Conservation (phyloP, 1,140 invertebrate species). For the Leptinotarsa texana region DNA sequence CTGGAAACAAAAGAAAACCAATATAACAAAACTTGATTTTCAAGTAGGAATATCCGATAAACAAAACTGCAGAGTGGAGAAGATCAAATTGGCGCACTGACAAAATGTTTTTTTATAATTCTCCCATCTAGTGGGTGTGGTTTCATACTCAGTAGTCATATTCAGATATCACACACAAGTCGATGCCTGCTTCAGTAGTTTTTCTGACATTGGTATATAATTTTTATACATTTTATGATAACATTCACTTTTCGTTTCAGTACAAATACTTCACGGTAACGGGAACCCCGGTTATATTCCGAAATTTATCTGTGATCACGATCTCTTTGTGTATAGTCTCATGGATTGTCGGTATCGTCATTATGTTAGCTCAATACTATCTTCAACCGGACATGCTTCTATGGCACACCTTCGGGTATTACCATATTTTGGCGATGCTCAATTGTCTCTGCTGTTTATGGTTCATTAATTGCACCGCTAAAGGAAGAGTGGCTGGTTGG, state of each 20-base stretch:
- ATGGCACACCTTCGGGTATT: conserved; percentile 71
- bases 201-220: too few relatives aligned
- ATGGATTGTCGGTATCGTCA: conserved; percentile 63
- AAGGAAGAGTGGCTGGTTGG: conserved; percentile 64
- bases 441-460: conserved; percentile 70
- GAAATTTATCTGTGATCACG: conserved; percentile 63
- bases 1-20: too few relatives aligned
- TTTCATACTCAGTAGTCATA: too few relatives aligned
- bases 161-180: too few relatives aligned
- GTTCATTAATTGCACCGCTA: conserved; percentile 68
- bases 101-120: too few relatives aligned
- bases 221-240: too few relatives aligned
- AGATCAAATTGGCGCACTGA: too few relatives aligned
- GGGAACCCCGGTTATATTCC: conserved; percentile 65
- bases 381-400: conserved; percentile 68
- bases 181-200: too few relatives aligned
- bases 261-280: conserved; percentile 68
- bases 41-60: too few relatives aligned
- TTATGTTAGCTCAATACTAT: conserved; percentile 68
- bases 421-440: conserved; percentile 70
- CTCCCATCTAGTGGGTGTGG: too few relatives aligned
- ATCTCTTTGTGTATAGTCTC: conserved; percentile 66
- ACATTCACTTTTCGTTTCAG: conserved; percentile 49
- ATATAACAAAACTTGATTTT: too few relatives aligned
- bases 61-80: too few relatives aligned